phyloP scores from a whole-genome alignment of 2,797 vertebrate species.

The Danio jaintianensis region DNA sequence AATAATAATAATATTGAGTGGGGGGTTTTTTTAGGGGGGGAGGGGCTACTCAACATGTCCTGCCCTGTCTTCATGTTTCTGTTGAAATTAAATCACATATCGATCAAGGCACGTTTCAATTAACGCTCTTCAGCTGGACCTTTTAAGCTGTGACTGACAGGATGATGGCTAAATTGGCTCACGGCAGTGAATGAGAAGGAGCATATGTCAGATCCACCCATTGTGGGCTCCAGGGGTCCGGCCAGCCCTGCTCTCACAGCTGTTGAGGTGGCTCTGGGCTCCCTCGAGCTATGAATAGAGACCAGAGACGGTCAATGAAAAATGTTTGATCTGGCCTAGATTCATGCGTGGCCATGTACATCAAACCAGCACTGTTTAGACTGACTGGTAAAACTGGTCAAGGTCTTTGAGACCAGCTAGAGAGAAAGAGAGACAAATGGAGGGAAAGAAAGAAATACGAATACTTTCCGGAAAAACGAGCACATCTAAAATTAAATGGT shows the following conservation, averaged over 20 bases:
- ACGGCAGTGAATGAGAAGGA: slow-evolving; percentile 34
- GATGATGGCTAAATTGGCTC: slow-evolving; percentile 45
- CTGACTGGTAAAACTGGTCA: slow-evolving; percentile 15
- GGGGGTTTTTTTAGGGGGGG: too few species aligned
- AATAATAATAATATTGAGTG: too few species aligned
- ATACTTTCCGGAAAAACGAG: slow-evolving; percentile 19
- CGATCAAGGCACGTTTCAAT: too few species aligned
- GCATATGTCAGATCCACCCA: slow-evolving; percentile 50
- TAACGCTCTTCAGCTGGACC: too few species aligned
- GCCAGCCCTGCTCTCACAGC: slow-evolving; percentile 18
- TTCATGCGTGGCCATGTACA: slow-evolving; percentile 14
- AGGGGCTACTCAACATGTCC: too few species aligned
- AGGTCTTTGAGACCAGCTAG: not conserved
- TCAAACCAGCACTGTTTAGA: slow-evolving; percentile 14
- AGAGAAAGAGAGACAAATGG: not conserved
- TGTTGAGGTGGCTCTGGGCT: slow-evolving; percentile 39
- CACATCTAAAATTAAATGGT: slow-evolving; percentile 20
- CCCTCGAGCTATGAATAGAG: slow-evolving; percentile 49
- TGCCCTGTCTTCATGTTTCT: too few species aligned
- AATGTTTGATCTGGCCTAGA: slow-evolving; percentile 20
- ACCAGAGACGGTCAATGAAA: slow-evolving; percentile 31
- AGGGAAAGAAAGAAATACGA: slow-evolving; percentile 33
- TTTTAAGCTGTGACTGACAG: too few species aligned
- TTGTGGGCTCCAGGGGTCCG: slow-evolving; percentile 27
- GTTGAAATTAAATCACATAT: too few species aligned